These are phyloP conservation scores for Idaea aversata DNA, from an alignment of 2,888 invertebrate genomes.

Conservation along the genomic window DNA sequence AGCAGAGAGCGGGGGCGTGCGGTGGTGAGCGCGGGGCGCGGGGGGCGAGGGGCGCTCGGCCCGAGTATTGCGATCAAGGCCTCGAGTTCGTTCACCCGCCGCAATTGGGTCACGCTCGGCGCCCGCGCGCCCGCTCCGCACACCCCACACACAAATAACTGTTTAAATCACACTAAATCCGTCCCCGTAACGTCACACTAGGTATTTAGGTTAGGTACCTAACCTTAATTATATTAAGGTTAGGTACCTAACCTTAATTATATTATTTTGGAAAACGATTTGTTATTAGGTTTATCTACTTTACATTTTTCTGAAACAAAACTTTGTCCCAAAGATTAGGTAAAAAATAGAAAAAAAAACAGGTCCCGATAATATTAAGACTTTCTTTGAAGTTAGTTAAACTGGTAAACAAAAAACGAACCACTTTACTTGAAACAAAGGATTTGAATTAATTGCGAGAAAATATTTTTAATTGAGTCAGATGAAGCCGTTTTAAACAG, in stretches of 20 bases:
- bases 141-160: slow-evolving; percentile 68
- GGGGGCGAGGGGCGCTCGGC: slow-evolving; percentile 40
- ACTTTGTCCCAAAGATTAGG: neutral
- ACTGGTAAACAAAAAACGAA: too few relatives aligned
- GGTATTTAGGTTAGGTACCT: slow-evolving; percentile 40
- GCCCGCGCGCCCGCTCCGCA: slow-evolving; percentile 51
- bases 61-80: slow-evolving; percentile 79
- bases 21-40: slow-evolving; percentile 29
- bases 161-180: slow-evolving; percentile 71
- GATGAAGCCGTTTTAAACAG: neutral
- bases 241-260: slow-evolving; percentile 40
- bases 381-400: too few relatives aligned
- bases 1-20: slow-evolving; percentile 20
- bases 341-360: too few relatives aligned
- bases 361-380: too few relatives aligned
- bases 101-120: slow-evolving; percentile 73
- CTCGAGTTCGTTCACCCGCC: slow-evolving; percentile 76
- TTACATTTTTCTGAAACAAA: neutral
- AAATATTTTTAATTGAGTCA: neutral
- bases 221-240: slow-evolving; percentile 46
- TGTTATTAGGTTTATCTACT: neutral
- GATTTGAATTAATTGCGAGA: neutral
- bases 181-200: slow-evolving; percentile 65
- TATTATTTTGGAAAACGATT: slow-evolving; percentile 28
- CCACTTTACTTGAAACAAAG: neutral